Evolutionary conservation across 2,888 invertebrate species (phyloP), one percentile per base, ranked within the genome.

Genomic region (Callinectes sapidus): DNA sequence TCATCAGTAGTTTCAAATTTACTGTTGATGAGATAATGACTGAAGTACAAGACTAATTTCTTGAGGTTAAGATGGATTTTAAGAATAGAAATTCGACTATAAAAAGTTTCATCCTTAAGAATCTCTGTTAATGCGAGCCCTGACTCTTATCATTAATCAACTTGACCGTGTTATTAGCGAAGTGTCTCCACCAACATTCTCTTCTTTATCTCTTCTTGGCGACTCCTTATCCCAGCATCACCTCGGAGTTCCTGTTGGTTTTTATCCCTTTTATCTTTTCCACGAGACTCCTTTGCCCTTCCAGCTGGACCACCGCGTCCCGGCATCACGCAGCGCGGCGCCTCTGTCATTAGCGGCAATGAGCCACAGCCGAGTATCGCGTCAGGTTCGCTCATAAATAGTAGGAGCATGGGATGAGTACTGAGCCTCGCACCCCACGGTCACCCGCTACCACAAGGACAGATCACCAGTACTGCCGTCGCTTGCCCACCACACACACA

Each of bases 301-400:
- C 35, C 35, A 16, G 35, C 81, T 35, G 35, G 81, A 81, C 35
- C 35, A 81, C 2, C 16, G 81, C 35, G 81, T 81, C 81, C 35
- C 16, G n/a, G 81, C 35, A n/a, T 35, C 35, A 32, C 81, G 81
- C 35, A 81, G 81, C 35, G 13, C 32, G 16, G 6, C 14, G 81
- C 35, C 81, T 18, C 81, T 81, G 35, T 81, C 32, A 81, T 81
- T 81, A 81, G 35, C 71, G 71, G 28, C 71, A 28, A n/a, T 71
- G 71, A 23, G 23, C 28, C 71, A 71, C 71, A 28, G 71, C 71
- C 28, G 71, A 5, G n/a, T 71, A 71, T 28, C 71, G 71, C 71
- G 28, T n/a, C 71, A 71, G 28, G 71, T n/a, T 71, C 2, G 28
- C 3, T 8, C 28, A 28, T 6, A 71, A 71, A 71, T 81, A 16